phyloP scores from a whole-genome alignment of 1,140 invertebrate genomes.

The Hycleus phaleratus region DNA sequence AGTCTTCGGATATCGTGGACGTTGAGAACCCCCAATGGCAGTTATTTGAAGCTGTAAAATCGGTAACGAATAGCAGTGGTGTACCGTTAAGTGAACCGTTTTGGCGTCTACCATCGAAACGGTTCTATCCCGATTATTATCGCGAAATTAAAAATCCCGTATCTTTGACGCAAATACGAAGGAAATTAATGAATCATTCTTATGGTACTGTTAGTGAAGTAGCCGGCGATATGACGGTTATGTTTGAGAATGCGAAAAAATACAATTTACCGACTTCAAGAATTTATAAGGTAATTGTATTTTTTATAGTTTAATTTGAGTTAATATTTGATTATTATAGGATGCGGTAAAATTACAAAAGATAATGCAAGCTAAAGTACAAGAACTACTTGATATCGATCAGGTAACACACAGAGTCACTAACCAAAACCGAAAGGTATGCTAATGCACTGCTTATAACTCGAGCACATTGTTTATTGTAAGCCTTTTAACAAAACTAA shows the following conservation, averaged over 20 bases:
- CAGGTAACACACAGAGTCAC: conserved; percentile 56
- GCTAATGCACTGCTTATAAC: conserved; percentile 27
- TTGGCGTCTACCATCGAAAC: conserved; percentile 82
- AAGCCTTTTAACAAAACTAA: too few species aligned
- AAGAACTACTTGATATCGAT: conserved; percentile 72
- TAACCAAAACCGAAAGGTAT: conserved; percentile 48
- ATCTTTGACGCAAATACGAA: conserved; percentile 86
- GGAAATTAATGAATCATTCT: conserved; percentile 78
- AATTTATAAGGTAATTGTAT: conserved; percentile 67
- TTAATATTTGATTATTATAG: conserved; percentile 40
- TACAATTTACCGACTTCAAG: conserved; percentile 86
- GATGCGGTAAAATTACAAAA: conserved; percentile 74
- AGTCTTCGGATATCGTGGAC: conserved; percentile 25
- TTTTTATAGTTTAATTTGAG: not conserved
- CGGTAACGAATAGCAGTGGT: conserved; percentile 39
- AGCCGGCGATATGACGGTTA: conserved; percentile 92
- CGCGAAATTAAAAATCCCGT: conserved; percentile 94
- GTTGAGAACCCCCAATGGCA: conserved; percentile 47
- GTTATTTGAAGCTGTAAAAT: conserved; percentile 44
- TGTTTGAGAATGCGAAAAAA: conserved; percentile 96
- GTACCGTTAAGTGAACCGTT: conserved; percentile 79
- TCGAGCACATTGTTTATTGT: not conserved
- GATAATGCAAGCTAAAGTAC: conserved; percentile 76
- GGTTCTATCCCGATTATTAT: conserved; percentile 95
- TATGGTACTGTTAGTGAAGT: conserved; percentile 85